Conservation (phyloP, 2,888 invertebrate genomes). For the Isotomurus palustris region DNA sequence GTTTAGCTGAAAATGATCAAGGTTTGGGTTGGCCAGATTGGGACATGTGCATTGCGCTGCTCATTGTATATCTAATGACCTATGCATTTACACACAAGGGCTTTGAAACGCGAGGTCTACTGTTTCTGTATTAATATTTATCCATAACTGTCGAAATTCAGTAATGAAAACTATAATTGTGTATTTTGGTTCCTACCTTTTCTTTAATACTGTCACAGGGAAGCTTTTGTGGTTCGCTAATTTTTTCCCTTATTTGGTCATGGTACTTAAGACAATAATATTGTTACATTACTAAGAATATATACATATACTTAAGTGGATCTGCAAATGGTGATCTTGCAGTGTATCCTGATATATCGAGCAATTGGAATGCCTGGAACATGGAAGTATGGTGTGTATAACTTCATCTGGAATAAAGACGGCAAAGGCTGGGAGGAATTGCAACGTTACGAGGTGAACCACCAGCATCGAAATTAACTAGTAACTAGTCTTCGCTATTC, state of each 20-base stretch:
- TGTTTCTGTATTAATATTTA: too few species aligned
- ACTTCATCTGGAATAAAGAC: too few species aligned
- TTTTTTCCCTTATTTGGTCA: background rate
- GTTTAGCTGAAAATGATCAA: background rate
- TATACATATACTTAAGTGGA: too few species aligned
- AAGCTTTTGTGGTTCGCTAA: background rate
- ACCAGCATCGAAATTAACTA: too few species aligned
- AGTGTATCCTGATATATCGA: conserved; percentile 1
- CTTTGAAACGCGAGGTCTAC: background rate
- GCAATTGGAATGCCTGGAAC: background rate
- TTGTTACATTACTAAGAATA: too few species aligned
- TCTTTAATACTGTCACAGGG: background rate
- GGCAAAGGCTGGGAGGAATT: too few species aligned
- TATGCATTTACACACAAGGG: background rate
- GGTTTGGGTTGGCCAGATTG: background rate
- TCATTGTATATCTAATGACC: background rate
- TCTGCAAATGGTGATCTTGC: too few species aligned
- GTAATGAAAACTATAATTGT: background rate
- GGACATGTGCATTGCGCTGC: background rate
- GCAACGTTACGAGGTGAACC: too few species aligned
- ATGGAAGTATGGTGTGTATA: too few species aligned
- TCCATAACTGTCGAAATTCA: too few species aligned
- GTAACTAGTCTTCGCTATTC: too few species aligned
- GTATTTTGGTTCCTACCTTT: background rate
- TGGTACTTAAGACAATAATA: background rate